Conservation (phyloP, 2,797 vertebrate genomes). For the Sarcophilus harrisii region DNA sequence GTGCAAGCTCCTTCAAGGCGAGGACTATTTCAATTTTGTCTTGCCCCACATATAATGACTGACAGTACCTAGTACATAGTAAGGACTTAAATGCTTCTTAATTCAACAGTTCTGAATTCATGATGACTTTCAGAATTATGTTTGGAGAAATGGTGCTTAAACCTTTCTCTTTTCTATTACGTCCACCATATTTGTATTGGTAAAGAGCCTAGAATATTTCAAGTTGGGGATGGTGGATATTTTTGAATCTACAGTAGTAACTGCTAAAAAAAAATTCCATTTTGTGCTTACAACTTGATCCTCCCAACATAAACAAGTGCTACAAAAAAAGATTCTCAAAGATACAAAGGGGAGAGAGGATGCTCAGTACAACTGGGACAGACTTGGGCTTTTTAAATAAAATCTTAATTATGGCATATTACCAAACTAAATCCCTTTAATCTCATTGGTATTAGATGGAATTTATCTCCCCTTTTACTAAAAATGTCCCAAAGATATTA, state of each 20-base stretch:
- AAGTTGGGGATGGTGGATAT: slow-evolving; percentile 44
- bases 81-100: slow-evolving; percentile 16
- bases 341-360: background rate
- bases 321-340: slow-evolving; percentile 23
- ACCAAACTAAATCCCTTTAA: background rate
- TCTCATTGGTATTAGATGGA: slow-evolving; percentile 20
- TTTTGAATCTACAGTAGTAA: slow-evolving; percentile 53
- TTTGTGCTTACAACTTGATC: slow-evolving; percentile 26
- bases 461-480: slow-evolving; percentile 44
- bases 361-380: background rate
- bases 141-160: background rate
- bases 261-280: slow-evolving; percentile 46
- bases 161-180: background rate
- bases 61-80: background rate
- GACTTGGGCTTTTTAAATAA: slow-evolving; percentile 27
- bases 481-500: slow-evolving; percentile 35
- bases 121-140: slow-evolving; percentile 33
- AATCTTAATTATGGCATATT: background rate
- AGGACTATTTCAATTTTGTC: background rate
- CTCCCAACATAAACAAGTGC: slow-evolving; percentile 36
- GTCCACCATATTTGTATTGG: slow-evolving; percentile 1
- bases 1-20: background rate
- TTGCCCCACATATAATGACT: background rate
- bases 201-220: slow-evolving; percentile 48
- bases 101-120: slow-evolving; percentile 25